These are phyloP conservation scores for Molanna angustata DNA, from an alignment of 2,888 invertebrate species.

Conservation along the genomic window DNA sequence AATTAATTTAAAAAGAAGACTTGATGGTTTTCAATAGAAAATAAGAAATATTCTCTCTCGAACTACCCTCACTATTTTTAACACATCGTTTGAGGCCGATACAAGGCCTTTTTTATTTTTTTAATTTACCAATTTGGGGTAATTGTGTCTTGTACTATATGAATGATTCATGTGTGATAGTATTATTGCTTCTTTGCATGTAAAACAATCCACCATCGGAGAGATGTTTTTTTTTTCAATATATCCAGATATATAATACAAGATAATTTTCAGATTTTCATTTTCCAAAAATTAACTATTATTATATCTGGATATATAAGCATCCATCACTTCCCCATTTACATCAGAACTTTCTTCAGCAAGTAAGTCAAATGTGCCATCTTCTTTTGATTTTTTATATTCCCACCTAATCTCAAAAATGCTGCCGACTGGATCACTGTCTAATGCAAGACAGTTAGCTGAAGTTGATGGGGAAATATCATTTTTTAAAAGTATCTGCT, in stretches of 20 bases:
- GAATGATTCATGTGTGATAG: not conserved
- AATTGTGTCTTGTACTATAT: not conserved
- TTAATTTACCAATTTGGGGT: not conserved
- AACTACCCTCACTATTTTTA: not conserved
- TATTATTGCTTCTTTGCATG: not conserved
- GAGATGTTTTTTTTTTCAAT: not conserved
- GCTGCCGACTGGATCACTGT: not conserved
- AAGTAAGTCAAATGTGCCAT: not conserved
- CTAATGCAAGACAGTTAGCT: conserved; percentile 1
- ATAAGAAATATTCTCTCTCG: too few relatives aligned
- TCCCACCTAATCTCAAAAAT: not conserved
- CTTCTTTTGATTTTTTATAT: not conserved
- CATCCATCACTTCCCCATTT: not conserved
- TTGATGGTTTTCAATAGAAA: too few relatives aligned
- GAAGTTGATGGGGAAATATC: conserved; percentile 1
- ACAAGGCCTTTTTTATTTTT: not conserved
- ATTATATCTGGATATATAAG: not conserved
- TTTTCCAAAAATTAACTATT: not conserved
- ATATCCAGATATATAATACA: not conserved
- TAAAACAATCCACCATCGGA: not conserved
- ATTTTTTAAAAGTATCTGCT: not conserved
- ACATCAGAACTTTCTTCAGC: not conserved
- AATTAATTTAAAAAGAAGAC: too few relatives aligned
- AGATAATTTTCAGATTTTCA: not conserved
- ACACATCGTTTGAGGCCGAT: not conserved